phyloP scores from a whole-genome alignment of 2,888 invertebrate species.

The Chrysomela aeneicollis region DNA sequence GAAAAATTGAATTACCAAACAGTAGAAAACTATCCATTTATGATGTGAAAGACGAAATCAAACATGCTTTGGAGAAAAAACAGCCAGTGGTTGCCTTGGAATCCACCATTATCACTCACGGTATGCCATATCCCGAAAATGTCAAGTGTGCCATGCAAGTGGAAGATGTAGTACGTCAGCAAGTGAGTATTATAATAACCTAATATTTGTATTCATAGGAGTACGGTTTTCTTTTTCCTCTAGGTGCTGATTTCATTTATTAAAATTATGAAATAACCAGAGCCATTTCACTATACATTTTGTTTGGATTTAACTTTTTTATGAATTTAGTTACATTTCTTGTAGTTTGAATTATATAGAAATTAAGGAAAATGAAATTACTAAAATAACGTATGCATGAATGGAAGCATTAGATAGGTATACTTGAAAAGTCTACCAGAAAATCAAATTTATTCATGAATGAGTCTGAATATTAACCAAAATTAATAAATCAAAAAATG shows the following conservation, averaged over 20 bases:
- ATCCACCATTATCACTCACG: slow-evolving; percentile 98
- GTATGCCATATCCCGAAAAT: slow-evolving; percentile 95
- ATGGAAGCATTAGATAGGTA: too few species aligned
- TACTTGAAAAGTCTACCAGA: too few species aligned
- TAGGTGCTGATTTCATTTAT: neutral
- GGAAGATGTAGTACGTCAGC: slow-evolving; percentile 77
- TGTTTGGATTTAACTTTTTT: too few species aligned
- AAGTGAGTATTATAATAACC: slow-evolving; percentile 62
- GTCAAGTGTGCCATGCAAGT: slow-evolving; percentile 83
- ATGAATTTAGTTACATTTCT: too few species aligned
- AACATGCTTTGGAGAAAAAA: slow-evolving; percentile 67
- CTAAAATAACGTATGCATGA: too few species aligned
- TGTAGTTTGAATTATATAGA: neutral
- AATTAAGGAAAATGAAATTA: neutral
- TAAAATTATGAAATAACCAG: too few species aligned
- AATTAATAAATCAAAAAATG: too few species aligned
- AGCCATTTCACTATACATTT: too few species aligned
- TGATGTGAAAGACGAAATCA: slow-evolving; percentile 66
- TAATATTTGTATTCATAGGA: neutral
- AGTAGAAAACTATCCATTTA: slow-evolving; percentile 21
- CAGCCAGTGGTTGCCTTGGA: slow-evolving; percentile 92
- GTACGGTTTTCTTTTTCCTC: neutral
- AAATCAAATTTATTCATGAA: too few species aligned
- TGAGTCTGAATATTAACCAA: too few species aligned
- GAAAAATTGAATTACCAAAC: neutral